These are phyloP conservation scores for Embidobia sp. DNA, from an alignment of 2,888 invertebrate species.

Conservation along the genomic window DNA sequence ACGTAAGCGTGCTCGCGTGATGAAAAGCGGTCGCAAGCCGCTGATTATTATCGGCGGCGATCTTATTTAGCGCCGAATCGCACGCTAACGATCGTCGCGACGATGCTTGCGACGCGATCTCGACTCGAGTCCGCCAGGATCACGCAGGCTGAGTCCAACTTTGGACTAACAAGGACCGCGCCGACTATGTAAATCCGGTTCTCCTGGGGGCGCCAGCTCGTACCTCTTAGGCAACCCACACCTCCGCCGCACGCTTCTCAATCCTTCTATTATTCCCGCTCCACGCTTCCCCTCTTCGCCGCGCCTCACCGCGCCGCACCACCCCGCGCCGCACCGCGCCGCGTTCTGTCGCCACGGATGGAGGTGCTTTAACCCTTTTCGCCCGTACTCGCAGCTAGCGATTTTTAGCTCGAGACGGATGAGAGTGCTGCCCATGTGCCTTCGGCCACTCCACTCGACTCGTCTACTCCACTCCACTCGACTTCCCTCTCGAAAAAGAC, in stretches of 20 bases:
- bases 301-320: constrained; percentile 26
- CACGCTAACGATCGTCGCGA: constrained; percentile 50
- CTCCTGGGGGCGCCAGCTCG: constrained; percentile 61
- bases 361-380: constrained; percentile 80
- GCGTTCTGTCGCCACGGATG: constrained; percentile 67
- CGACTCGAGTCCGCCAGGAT: too few species aligned
- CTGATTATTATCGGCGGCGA: constrained; percentile 38
- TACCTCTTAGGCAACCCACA: constrained; percentile 56
- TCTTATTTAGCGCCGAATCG: constrained; percentile 51
- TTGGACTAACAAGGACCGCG: constrained; percentile 76
- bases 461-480: constrained; percentile 76
- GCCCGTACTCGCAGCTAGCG: constrained; percentile 77
- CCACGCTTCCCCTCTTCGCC: constrained; percentile 1
- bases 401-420: constrained; percentile 79
- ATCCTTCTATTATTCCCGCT: constrained; percentile 52
- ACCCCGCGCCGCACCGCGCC: constrained; percentile 56
- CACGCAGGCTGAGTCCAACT: constrained; percentile 77
- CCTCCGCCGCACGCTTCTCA: constrained; percentile 47
- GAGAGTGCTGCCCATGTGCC: constrained; percentile 71
- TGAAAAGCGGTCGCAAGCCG: constrained; percentile 30
- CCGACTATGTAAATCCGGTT: constrained; percentile 69
- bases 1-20: constrained; percentile 57
- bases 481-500: constrained; percentile 68
- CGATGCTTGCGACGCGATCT: constrained; percentile 1
- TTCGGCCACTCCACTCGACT: constrained; percentile 76